These are phyloP conservation scores for Leptinotarsa haldemani DNA, from an alignment of 2,888 invertebrate species.

Conservation along the genomic window DNA sequence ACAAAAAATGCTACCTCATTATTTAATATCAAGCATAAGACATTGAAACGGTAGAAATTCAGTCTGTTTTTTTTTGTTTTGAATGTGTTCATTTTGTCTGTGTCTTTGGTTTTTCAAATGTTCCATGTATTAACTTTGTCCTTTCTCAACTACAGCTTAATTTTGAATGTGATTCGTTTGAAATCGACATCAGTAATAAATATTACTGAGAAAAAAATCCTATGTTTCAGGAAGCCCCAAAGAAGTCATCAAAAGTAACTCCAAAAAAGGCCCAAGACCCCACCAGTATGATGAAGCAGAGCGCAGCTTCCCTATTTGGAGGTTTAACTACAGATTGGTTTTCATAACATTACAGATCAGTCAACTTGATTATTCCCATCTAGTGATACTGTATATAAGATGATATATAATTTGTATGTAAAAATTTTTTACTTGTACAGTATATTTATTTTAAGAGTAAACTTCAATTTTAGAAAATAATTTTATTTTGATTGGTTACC, in stretches of 20 bases:
- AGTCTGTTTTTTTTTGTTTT: background rate
- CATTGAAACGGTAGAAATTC: too few species aligned
- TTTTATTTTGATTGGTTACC: background rate
- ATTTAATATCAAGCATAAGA: too few species aligned
- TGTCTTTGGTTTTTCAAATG: background rate
- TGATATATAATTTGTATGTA: constrained; percentile 40
- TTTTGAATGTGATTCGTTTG: too few species aligned
- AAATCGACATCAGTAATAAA: too few species aligned
- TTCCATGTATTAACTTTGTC: background rate
- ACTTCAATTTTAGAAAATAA: constrained; percentile 10
- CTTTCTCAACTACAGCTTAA: too few species aligned
- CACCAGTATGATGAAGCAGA: constrained; percentile 73
- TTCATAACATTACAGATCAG: constrained; percentile 57
- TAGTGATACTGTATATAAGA: constrained; percentile 40
- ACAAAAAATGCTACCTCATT: too few species aligned
- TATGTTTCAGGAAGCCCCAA: constrained; percentile 30
- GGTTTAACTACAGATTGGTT: constrained; percentile 89
- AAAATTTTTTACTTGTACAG: constrained; percentile 48
- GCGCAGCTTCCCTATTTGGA: constrained; percentile 84
- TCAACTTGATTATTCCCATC: constrained; percentile 31
- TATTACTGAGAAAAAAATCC: too few species aligned
- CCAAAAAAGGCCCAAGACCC: constrained; percentile 64
- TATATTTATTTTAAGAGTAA: constrained; percentile 46
- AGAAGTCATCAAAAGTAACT: constrained; percentile 42
- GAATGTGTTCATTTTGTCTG: background rate